These are phyloP conservation scores for Menidia menidia DNA, from an alignment of 2,797 vertebrate species.

Conservation along the genomic window DNA sequence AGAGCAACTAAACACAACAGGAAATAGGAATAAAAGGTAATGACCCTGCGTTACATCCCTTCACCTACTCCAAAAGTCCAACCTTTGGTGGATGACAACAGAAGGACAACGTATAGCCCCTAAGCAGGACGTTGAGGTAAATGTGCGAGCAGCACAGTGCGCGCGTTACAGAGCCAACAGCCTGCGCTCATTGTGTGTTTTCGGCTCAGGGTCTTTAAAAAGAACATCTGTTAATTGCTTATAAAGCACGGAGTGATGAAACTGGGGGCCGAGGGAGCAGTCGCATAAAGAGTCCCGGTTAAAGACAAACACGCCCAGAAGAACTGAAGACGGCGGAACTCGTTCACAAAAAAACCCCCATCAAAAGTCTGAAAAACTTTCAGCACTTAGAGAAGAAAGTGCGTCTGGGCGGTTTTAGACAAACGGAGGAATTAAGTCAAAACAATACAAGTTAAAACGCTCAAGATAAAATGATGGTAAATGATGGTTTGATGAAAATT, in stretches of 20 bases:
- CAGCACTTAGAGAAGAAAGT: constrained; percentile 49
- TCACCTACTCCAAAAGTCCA: constrained; percentile 54
- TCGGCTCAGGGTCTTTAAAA: constrained; percentile 73
- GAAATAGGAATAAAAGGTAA: constrained; percentile 32
- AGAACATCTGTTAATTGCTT: constrained; percentile 84
- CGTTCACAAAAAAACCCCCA: constrained; percentile 49
- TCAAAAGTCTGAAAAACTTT: constrained; percentile 58
- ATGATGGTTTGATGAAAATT: too few species aligned
- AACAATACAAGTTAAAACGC: background rate
- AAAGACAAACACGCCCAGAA: constrained; percentile 41
- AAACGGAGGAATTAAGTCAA: background rate
- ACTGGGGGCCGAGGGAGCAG: constrained; percentile 70
- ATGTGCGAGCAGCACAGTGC: background rate
- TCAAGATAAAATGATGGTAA: background rate
- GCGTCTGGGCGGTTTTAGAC: background rate
- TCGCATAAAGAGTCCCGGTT: constrained; percentile 51
- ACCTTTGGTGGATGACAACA: constrained; percentile 13
- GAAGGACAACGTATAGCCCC: too few species aligned
- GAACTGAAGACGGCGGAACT: constrained; percentile 63
- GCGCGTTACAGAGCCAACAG: constrained; percentile 69
- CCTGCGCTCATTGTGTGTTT: constrained; percentile 71
- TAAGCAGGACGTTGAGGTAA: too few species aligned
- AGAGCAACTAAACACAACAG: constrained; percentile 53
- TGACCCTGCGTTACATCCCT: constrained; percentile 53
- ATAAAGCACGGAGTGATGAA: constrained; percentile 79